Percentiles rank a stretch among this genome's conserved stretches.
Conservation (phyloP, 2,797 vertebrate species). For the Thamnophis elegans region DNA sequence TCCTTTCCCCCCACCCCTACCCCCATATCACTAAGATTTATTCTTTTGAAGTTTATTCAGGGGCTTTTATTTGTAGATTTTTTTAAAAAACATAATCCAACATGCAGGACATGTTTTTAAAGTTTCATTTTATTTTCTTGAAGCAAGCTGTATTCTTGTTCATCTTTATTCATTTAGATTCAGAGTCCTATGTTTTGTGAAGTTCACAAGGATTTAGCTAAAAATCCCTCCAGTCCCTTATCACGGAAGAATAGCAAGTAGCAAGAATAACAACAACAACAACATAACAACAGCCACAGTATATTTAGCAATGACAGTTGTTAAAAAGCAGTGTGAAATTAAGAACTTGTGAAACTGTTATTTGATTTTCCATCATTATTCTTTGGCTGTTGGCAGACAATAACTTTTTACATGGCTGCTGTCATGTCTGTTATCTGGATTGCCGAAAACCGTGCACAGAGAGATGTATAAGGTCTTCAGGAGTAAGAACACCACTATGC, state of each 20-base stretch:
- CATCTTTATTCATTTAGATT: constrained; percentile 10
- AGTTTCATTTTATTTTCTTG: not conserved
- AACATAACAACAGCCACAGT: not conserved
- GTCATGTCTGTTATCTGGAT: not conserved
- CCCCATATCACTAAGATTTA: not conserved
- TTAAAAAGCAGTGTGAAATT: not conserved
- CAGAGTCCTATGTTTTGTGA: not conserved
- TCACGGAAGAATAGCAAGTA: not conserved
- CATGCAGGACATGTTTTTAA: not conserved
- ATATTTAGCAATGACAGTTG: not conserved
- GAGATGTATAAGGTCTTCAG: not conserved
- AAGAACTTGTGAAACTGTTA: not conserved
- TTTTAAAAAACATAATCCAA: not conserved
- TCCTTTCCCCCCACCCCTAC: too few relatives aligned
- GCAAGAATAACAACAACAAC: not conserved
- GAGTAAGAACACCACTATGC: not conserved
- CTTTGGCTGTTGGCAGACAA: not conserved
- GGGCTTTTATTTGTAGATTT: not conserved
- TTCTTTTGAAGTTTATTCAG: not conserved
- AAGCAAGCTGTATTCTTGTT: not conserved
- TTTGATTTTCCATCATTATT: not conserved
- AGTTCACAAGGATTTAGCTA: not conserved
- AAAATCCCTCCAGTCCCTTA: not conserved
- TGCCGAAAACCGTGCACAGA: not conserved
- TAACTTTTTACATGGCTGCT: not conserved